phyloP scores from a whole-genome alignment of 2,888 invertebrate genomes.

The Calliopum simillimum region DNA sequence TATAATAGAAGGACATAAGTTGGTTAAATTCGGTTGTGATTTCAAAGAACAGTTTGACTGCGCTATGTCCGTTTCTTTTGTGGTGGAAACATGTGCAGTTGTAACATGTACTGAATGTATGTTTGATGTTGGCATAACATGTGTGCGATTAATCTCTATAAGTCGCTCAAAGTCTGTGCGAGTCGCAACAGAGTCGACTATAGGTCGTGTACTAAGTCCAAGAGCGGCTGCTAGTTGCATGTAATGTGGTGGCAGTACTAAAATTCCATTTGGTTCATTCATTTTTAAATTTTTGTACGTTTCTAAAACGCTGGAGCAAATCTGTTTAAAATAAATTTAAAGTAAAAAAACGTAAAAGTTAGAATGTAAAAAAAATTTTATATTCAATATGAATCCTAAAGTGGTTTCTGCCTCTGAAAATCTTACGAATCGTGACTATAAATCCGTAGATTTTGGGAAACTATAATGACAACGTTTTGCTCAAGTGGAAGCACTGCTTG shows the following conservation, averaged over 20 bases:
- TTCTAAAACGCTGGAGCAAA: conserved; percentile 59
- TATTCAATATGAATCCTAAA: no score
- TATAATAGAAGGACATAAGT: neutral
- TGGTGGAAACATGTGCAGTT: conserved; percentile 24
- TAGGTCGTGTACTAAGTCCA: conserved; percentile 62
- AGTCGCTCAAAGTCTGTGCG: conserved; percentile 64
- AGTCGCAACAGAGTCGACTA: conserved; percentile 62
- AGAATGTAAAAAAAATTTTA: no score
- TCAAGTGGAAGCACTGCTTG: no score
- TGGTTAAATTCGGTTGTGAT: neutral
- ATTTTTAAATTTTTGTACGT: conserved; percentile 61
- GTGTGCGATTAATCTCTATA: conserved; percentile 62
- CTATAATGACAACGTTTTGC: no score
- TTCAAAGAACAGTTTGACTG: neutral
- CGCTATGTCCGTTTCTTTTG: neutral
- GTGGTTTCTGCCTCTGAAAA: no score
- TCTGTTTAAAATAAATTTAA: conserved; percentile 34
- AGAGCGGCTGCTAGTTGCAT: conserved; percentile 71
- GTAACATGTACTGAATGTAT: neutral
- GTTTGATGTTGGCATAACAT: conserved; percentile 46
- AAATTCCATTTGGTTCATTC: conserved; percentile 68
- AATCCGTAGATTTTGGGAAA: no score
- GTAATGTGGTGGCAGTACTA: conserved; percentile 72
- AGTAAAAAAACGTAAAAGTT: no score
- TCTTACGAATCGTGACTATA: no score